phyloP scores from a whole-genome alignment of 2,797 vertebrate genomes.

The Cuniculus paca region DNA sequence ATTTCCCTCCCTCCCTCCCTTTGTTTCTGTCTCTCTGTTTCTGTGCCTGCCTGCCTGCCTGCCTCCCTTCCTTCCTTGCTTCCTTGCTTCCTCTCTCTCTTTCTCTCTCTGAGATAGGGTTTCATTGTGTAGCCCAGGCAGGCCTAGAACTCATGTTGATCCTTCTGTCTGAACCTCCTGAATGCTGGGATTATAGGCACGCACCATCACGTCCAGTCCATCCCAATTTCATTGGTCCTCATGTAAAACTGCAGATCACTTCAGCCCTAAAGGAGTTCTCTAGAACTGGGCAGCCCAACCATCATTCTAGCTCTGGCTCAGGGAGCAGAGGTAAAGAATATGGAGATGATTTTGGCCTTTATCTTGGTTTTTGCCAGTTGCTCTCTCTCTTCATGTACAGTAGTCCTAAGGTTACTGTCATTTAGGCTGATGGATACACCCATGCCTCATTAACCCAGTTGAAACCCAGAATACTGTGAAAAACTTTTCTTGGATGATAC shows the following conservation, averaged over 20 bases:
- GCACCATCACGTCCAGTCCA: background rate
- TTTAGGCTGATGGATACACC: background rate
- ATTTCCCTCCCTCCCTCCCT: background rate
- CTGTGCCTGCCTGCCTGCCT: too few relatives aligned
- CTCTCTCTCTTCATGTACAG: background rate
- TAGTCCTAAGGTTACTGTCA: background rate
- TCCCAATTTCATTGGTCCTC: background rate
- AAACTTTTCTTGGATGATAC: background rate
- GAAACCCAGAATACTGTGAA: background rate
- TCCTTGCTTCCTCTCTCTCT: too few relatives aligned
- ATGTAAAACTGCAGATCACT: background rate
- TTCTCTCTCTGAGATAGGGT: too few relatives aligned
- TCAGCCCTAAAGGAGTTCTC: background rate
- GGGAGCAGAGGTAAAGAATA: background rate
- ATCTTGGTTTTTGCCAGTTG: background rate
- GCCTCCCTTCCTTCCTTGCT: too few relatives aligned
- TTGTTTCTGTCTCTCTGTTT: background rate
- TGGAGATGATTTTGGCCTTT: background rate
- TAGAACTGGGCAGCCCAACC: background rate
- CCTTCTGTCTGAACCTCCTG: too few relatives aligned
- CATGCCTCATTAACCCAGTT: background rate
- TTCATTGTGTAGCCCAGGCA: too few relatives aligned
- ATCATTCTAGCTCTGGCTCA: conserved; percentile 24
- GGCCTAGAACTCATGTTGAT: too few relatives aligned
- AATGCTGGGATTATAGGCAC: too few relatives aligned